phyloP scores from a whole-genome alignment of 2,888 invertebrate species.

The Phytoseiulus persimilis region DNA sequence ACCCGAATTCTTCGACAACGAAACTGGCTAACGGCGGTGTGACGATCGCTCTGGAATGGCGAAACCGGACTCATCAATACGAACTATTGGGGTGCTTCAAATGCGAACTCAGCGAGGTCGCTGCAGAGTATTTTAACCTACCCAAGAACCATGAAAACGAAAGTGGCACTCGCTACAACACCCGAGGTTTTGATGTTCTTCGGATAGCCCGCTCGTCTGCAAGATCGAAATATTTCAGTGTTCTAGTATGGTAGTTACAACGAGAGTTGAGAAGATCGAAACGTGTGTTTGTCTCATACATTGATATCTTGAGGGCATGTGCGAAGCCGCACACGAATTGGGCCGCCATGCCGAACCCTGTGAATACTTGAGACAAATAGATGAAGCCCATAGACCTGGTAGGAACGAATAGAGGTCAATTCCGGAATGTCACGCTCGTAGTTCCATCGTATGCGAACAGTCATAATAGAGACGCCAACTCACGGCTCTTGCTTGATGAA shows the following conservation, averaged over 20 bases:
- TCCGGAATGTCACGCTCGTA: no score
- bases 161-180: constrained; percentile 22
- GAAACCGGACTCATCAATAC: background rate
- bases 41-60: background rate
- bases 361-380: constrained; percentile 25
- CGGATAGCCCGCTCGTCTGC: constrained; percentile 15
- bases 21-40: constrained; percentile 16
- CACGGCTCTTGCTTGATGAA: constrained; percentile 18
- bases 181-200: constrained; percentile 20
- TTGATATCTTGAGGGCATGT: constrained; percentile 23
- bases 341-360: constrained; percentile 19
- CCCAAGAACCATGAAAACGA: constrained; percentile 32
- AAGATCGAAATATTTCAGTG: no score
- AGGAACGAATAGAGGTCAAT: background rate
- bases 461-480: background rate
- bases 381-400: background rate
- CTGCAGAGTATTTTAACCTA: background rate
- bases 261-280: no score
- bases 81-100: no score
- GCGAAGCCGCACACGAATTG: constrained; percentile 30
- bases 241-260: no score
- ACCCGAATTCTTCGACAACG: background rate
- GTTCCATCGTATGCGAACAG: no score
- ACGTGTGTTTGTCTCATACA: background rate
- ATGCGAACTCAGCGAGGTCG: background rate